Conservation (phyloP, 2,113 vertebrate genomes). For the Eleginops maclovinus region DNA sequence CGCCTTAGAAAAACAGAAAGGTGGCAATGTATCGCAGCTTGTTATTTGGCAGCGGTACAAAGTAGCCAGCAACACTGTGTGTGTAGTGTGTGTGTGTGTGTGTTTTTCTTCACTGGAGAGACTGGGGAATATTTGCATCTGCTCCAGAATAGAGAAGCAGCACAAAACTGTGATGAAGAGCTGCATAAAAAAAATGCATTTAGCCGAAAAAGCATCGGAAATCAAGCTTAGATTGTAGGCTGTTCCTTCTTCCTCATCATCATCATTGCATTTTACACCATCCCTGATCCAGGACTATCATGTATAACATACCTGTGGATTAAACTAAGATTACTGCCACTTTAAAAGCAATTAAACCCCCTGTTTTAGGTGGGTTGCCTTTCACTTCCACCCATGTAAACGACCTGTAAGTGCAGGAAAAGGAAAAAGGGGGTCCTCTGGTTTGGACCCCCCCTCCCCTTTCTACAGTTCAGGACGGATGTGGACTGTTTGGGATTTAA, state of each 20-base stretch:
- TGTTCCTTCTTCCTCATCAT: neutral
- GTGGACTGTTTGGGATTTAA: slow-evolving; percentile 77
- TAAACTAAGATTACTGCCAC: neutral
- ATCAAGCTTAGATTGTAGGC: neutral
- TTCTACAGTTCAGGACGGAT: slow-evolving; percentile 71
- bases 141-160: slow-evolving; percentile 23
- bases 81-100: neutral
- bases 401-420: slow-evolving; percentile 46
- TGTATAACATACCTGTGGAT: neutral
- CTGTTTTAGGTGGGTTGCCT: neutral
- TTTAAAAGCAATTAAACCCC: neutral
- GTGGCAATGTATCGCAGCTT: slow-evolving; percentile 40
- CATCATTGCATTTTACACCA: neutral
- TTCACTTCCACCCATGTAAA: slow-evolving; percentile 27
- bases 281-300: neutral
- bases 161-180: slow-evolving; percentile 2
- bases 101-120: slow-evolving; percentile 34
- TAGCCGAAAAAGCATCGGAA: neutral
- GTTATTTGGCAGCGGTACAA: slow-evolving; percentile 57
- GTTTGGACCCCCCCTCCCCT: slow-evolving; percentile 28
- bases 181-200: slow-evolving; percentile 5
- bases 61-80: slow-evolving; percentile 43
- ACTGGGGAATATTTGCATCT: slow-evolving; percentile 41
- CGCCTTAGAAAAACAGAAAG: slow-evolving; percentile 26
- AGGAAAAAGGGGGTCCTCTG: slow-evolving; percentile 26